Conservation (phyloP, 2,888 invertebrate genomes). For the Nephrotoma flavescens region DNA sequence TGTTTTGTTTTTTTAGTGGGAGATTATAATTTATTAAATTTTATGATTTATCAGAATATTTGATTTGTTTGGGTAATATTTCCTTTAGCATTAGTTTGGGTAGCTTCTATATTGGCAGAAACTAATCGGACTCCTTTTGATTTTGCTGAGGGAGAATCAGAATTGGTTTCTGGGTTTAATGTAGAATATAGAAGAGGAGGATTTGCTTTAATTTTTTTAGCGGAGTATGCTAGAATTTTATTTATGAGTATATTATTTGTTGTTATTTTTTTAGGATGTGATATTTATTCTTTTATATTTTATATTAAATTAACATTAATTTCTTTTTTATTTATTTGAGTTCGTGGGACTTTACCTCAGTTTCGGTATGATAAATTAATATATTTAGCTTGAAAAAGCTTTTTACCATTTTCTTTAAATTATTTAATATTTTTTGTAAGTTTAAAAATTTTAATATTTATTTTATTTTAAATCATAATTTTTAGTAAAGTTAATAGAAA, state of each 20-base stretch:
- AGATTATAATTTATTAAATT: conserved; percentile 37
- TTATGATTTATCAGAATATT: conserved; percentile 36
- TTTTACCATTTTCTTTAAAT: conserved; percentile 48
- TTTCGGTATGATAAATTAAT: conserved; percentile 65
- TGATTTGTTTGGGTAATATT: conserved; percentile 41
- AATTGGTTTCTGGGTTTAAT: conserved; percentile 68
- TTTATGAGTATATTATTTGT: conserved; percentile 47
- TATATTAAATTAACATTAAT: conserved; percentile 40
- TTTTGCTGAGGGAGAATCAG: conserved; percentile 66
- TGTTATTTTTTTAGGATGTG: conserved; percentile 42
- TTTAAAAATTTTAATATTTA: conserved; percentile 32
- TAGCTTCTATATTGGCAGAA: conserved; percentile 48
- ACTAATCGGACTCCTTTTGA: conserved; percentile 63
- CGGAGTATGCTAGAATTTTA: conserved; percentile 53
- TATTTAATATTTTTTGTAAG: conserved; percentile 44
- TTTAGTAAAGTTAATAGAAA: conserved; percentile 44
- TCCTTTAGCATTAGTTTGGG: conserved; percentile 40
- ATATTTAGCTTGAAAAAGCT: conserved; percentile 48
- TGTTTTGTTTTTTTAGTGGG: conserved; percentile 38
- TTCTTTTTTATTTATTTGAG: conserved; percentile 47
- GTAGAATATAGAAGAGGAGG: conserved; percentile 55
- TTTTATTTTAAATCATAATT: conserved; percentile 26
- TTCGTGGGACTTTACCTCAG: conserved; percentile 51
- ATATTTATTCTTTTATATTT: conserved; percentile 34
- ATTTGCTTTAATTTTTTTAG: conserved; percentile 59